Conservation (phyloP, 2,797 vertebrate species). For the Sebastiscus albofasciatus region DNA sequence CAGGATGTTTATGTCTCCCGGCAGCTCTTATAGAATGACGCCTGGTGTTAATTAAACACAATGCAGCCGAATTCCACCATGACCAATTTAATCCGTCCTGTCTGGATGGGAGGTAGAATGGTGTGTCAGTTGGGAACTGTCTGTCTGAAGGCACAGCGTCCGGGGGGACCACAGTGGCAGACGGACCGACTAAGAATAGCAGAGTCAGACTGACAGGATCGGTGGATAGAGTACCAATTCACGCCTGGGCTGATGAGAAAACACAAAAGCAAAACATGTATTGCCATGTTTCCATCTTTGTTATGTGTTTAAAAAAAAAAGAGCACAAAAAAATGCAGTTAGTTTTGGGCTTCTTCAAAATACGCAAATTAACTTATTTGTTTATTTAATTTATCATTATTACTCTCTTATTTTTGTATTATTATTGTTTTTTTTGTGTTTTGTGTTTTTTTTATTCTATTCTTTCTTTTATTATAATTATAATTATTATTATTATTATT, state of each 20-base stretch:
- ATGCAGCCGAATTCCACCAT: slow-evolving; percentile 63
- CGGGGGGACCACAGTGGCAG: slow-evolving; percentile 58
- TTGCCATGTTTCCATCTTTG: background rate
- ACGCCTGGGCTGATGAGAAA: slow-evolving; percentile 59
- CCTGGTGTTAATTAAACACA: slow-evolving; percentile 71
- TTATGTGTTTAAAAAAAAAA: slow-evolving; percentile 3
- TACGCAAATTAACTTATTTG: too few species aligned
- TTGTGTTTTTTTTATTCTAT: too few species aligned
- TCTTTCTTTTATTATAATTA: too few species aligned
- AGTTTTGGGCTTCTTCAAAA: background rate
- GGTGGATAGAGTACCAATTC: slow-evolving; percentile 56
- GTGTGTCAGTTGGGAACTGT: slow-evolving; percentile 59
- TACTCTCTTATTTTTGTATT: too few species aligned
- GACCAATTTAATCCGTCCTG: slow-evolving; percentile 68
- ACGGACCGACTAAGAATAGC: slow-evolving; percentile 66
- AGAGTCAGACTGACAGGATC: slow-evolving; percentile 47
- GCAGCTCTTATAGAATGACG: slow-evolving; percentile 63
- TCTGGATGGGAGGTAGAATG: slow-evolving; percentile 38
- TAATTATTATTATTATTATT: too few species aligned
- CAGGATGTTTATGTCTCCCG: slow-evolving; percentile 49
- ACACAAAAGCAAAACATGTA: slow-evolving; percentile 10
- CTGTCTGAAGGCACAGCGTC: slow-evolving; percentile 42
- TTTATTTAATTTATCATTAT: too few species aligned
- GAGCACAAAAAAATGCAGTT: background rate
- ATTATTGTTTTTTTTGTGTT: too few species aligned